phyloP scores from a whole-genome alignment of 2,888 invertebrate species.

The Platynereis dumerilii region DNA sequence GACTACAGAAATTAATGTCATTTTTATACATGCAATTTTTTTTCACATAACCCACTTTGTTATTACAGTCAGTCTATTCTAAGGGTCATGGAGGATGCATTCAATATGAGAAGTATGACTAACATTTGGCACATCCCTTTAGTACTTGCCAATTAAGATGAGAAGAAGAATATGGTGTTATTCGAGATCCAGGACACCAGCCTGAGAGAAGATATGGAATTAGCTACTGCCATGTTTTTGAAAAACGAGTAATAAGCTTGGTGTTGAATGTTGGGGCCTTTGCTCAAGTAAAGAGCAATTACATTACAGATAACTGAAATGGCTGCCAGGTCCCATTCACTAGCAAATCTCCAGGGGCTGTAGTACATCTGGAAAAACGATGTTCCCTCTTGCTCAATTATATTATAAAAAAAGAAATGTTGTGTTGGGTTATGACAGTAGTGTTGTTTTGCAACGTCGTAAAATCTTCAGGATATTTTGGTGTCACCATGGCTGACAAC shows the following conservation, averaged over 20 bases:
- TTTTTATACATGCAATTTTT: too few relatives aligned
- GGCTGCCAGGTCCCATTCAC: slow-evolving; percentile 9
- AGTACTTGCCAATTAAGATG: slow-evolving; percentile 9
- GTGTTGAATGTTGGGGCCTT: slow-evolving; percentile 13
- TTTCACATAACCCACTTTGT: too few relatives aligned
- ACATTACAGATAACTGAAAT: slow-evolving; percentile 10
- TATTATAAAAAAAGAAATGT: too few relatives aligned
- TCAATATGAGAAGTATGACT: slow-evolving; percentile 9
- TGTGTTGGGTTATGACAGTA: too few relatives aligned
- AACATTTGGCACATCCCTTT: neutral
- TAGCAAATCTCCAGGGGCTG: slow-evolving; percentile 3
- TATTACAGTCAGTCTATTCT: too few relatives aligned
- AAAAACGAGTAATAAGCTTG: slow-evolving; percentile 13
- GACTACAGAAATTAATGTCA: too few relatives aligned
- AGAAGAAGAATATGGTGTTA: slow-evolving; percentile 18
- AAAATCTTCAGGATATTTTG: too few relatives aligned
- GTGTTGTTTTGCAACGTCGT: too few relatives aligned
- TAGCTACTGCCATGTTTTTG: slow-evolving; percentile 18
- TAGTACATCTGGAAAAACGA: slow-evolving; percentile 18
- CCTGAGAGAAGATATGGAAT: slow-evolving; percentile 7
- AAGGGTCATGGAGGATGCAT: slow-evolving; percentile 9
- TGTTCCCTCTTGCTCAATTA: neutral
- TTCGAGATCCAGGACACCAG: slow-evolving; percentile 12
- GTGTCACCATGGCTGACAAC: too few relatives aligned
- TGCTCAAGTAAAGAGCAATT: slow-evolving; percentile 5